Conservation (phyloP, 2,113 vertebrate genomes). For the Smithornis capensis region DNA sequence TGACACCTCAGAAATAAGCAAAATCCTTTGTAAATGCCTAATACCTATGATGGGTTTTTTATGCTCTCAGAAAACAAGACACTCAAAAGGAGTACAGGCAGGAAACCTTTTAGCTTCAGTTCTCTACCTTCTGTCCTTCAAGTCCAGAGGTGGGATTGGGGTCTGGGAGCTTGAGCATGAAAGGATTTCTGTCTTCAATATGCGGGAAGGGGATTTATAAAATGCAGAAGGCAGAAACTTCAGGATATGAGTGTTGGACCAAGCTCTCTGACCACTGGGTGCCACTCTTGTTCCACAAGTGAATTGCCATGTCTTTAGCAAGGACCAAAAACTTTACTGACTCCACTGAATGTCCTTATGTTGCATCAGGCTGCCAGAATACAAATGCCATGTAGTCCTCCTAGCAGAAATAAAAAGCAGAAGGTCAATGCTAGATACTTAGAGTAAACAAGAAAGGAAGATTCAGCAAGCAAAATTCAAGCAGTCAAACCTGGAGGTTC, state of each 20-base stretch:
- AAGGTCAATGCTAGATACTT: conserved; percentile 52
- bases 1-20: not conserved
- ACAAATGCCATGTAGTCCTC: not conserved
- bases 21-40: not conserved
- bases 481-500: not conserved
- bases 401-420: conserved; percentile 57
- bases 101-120: not conserved
- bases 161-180: not conserved
- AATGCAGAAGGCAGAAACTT: not conserved
- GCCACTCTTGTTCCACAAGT: conserved; percentile 67
- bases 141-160: not conserved
- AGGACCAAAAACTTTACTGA: conserved; percentile 34
- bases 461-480: not conserved
- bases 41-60: not conserved
- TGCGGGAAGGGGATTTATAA: not conserved
- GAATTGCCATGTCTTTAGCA: not conserved
- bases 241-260: not conserved
- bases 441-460: conserved; percentile 26
- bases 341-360: not conserved
- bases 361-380: conserved; percentile 39
- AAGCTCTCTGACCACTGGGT: conserved; percentile 61
- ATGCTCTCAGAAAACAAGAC: not conserved
- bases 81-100: not conserved
- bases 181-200: not conserved
- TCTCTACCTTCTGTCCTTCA: not conserved